Conservation (phyloP, 2,797 vertebrate species). For the Sebastiscus albofasciatus region DNA sequence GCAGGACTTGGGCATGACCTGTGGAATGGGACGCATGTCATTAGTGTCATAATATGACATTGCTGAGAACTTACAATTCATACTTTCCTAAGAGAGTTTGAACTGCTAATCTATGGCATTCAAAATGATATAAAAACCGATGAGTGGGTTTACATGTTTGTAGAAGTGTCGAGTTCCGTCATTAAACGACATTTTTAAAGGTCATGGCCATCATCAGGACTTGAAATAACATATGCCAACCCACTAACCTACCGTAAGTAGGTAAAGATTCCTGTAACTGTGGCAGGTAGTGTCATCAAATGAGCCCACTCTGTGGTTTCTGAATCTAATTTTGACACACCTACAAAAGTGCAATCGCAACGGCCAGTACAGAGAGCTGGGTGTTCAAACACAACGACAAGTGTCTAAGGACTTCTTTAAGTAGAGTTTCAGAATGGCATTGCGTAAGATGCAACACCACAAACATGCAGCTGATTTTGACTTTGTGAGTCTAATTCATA, state of each 20-base stretch:
- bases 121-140: background rate
- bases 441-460: background rate
- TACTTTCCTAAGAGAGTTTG: background rate
- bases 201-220: background rate
- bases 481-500: background rate
- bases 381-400: background rate
- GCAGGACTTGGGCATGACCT: constrained; percentile 50
- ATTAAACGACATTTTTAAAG: background rate
- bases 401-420: background rate
- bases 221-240: background rate
- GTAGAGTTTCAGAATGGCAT: background rate
- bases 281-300: background rate
- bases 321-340: background rate
- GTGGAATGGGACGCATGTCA: constrained; percentile 33
- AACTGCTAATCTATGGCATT: background rate
- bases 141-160: background rate
- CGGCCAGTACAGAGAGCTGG: background rate
- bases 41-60: background rate
- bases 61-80: background rate
- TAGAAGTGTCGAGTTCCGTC: background rate
- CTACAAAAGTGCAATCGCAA: background rate
- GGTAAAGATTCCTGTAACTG: background rate
- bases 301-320: background rate
- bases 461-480: background rate
- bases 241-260: background rate